Conservation (phyloP, 2,113 vertebrate species). For the Poeciliopsis retropinna region DNA sequence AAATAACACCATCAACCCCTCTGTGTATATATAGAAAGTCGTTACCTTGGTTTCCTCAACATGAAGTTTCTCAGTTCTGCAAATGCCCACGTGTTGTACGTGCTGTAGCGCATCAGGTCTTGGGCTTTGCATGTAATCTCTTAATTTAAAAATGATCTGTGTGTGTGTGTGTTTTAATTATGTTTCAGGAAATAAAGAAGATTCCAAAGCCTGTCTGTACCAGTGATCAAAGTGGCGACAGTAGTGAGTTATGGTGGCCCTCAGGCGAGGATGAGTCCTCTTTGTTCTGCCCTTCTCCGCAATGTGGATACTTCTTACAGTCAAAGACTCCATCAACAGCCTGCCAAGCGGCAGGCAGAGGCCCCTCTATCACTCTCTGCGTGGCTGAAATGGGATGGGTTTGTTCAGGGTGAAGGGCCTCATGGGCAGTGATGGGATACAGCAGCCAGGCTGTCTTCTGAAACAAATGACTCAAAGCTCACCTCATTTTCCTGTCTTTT, state of each 20-base stretch:
- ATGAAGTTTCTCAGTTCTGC: neutral
- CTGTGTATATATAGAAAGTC: conserved; percentile 6
- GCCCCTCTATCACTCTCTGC: conserved; percentile 63
- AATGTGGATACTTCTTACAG: conserved; percentile 50
- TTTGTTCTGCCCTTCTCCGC: conserved; percentile 36
- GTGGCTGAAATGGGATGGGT: conserved; percentile 61
- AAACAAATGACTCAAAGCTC: conserved; percentile 67
- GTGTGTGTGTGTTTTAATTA: neutral
- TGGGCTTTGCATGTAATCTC: neutral
- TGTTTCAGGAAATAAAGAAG: neutral
- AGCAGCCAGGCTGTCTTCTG: conserved; percentile 48
- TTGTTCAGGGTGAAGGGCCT: conserved; percentile 52
- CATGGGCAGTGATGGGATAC: conserved; percentile 55
- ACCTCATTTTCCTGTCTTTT: conserved; percentile 70
- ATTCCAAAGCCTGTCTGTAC: neutral
- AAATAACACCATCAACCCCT: conserved; percentile 35
- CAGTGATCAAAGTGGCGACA: conserved; percentile 31
- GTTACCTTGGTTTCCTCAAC: neutral
- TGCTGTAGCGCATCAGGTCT: neutral
- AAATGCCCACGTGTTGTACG: neutral
- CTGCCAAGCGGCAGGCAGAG: conserved; percentile 66
- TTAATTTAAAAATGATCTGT: conserved; percentile 1
- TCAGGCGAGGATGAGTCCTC: conserved; percentile 19
- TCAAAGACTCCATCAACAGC: conserved; percentile 70
- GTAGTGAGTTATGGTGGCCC: conserved; percentile 21